Evolutionary conservation across 23 tunicate genomes (phyloP), one percentile per base, ranked within the genome.

Genomic region (Phallusia fumigata): DNA sequence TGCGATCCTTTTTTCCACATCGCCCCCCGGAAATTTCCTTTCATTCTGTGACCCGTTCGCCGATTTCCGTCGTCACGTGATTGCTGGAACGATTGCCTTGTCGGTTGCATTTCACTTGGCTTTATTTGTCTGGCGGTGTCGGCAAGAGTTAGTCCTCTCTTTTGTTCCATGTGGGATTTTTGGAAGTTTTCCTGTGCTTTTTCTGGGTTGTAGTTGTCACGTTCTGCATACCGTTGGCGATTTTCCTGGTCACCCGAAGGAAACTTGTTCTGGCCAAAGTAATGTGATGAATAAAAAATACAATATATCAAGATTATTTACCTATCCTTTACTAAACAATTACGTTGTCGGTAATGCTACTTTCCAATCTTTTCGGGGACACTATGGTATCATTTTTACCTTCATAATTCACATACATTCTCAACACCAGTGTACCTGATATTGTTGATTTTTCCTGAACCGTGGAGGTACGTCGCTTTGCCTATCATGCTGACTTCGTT

Each of bases 1-100:
- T 33, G 36, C 88, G 78, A 65, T 5, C 83, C 88, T 6, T 79
- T 73, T 81, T 26, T 76, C 88, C 52, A 84, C 35, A 35, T 82
- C 47, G 47, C 5, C 10, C 5, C 47, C 10, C 47, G 47, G 8
- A 10, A 5, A 40, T 40, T 40, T 40, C 10, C 47, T 40, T 40
- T 40, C 47, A 40, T 40, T 40, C 47, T 40, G 47, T 40, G 47
- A 10, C 10, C 10, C 10, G 47, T 3, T 40, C 10, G 47, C 5
- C 47, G 47, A 40, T 58, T 58, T 22, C 69, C 69, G 28, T 58
- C 16, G 26, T 24, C 16, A 21, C 69, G 69, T 13, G 28, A 3
- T 16, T 58, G 69, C 5, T 22, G 69, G 28, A 6, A 22, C 69
- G 69, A 21, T 58, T 24, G 69, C 13, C 16, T 58, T 24, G 69